Evolutionary conservation across 2,113 vertebrate species (phyloP).

Genomic region (Nycticebus coucang): DNA sequence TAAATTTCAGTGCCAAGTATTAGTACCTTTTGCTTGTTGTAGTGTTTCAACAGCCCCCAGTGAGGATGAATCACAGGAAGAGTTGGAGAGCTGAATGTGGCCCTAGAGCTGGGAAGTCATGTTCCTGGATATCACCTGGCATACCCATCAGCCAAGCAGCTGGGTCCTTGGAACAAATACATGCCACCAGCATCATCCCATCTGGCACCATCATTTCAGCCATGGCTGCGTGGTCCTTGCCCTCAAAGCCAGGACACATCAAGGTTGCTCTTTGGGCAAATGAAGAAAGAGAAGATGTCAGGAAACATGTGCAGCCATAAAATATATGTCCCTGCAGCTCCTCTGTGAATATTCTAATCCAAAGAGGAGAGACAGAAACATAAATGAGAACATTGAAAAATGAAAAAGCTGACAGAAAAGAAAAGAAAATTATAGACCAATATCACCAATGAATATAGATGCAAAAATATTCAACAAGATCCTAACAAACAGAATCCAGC

Average conservation of each 20-base stretch:
- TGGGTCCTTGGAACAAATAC: neutral
- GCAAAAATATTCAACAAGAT: too few relatives aligned
- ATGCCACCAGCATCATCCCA: neutral
- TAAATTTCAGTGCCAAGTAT: constrained; percentile 67
- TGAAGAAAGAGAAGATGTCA: constrained; percentile 2
- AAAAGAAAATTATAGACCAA: too few relatives aligned
- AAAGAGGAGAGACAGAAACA: constrained; percentile 24
- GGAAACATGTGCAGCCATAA: neutral
- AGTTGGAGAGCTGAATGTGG: constrained; percentile 41
- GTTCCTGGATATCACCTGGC: constrained; percentile 49
- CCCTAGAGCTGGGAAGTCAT: constrained; percentile 42
- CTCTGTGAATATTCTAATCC: constrained; percentile 21
- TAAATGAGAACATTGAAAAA: neutral
- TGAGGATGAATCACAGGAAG: constrained; percentile 77
- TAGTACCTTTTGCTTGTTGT: constrained; percentile 55
- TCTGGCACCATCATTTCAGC: constrained; percentile 2
- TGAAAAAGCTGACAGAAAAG: constrained; percentile 39
- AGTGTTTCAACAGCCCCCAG: constrained; percentile 62
- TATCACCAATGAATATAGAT: too few relatives aligned
- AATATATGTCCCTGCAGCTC: neutral
- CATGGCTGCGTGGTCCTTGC: neutral
- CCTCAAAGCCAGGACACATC: neutral
- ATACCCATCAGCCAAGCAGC: constrained; percentile 35
- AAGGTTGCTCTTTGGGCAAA: neutral
- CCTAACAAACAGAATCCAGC: too few relatives aligned